Conservation (phyloP, 1,140 invertebrate species). For the Orussus abietinus region DNA sequence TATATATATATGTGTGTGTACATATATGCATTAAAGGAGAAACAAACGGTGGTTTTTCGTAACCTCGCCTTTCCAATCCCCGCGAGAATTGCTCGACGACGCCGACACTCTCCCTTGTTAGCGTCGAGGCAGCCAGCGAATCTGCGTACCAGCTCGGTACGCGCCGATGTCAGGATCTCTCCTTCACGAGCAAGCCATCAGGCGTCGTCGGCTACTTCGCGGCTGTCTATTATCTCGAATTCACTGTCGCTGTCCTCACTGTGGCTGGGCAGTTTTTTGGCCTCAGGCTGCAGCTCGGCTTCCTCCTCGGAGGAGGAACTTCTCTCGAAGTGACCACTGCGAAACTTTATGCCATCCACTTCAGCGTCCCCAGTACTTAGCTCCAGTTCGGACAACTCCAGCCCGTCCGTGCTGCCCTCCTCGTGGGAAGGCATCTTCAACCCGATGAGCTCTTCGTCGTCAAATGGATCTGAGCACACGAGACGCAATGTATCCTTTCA, state of each 20-base stretch:
- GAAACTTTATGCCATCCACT: conserved; percentile 40
- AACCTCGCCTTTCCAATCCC: too few relatives aligned
- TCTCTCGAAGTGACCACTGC: conserved; percentile 41
- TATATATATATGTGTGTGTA: too few relatives aligned
- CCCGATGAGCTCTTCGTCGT: conserved; percentile 43
- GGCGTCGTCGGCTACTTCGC: conserved; percentile 34
- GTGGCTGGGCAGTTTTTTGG: conserved; percentile 23
- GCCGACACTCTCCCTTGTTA: too few relatives aligned
- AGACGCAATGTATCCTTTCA: too few relatives aligned
- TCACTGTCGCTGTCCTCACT: conserved; percentile 48
- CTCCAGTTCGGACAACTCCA: conserved; percentile 43
- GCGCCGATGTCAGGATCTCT: too few relatives aligned
- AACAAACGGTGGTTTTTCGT: too few relatives aligned
- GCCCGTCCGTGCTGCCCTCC: conserved; percentile 42
- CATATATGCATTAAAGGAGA: too few relatives aligned
- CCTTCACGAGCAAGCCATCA: too few relatives aligned
- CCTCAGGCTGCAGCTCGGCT: conserved; percentile 29
- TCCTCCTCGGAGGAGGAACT: conserved; percentile 43
- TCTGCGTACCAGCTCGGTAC: too few relatives aligned
- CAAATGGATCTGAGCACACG: conserved; percentile 40
- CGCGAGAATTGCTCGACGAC: too few relatives aligned
- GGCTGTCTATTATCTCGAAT: conserved; percentile 49
- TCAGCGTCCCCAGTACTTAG: conserved; percentile 39
- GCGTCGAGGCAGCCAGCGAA: too few relatives aligned
- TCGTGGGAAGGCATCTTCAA: conserved; percentile 49